Conservation (phyloP, 2,888 invertebrate species). For the Nemurella pictetii region DNA sequence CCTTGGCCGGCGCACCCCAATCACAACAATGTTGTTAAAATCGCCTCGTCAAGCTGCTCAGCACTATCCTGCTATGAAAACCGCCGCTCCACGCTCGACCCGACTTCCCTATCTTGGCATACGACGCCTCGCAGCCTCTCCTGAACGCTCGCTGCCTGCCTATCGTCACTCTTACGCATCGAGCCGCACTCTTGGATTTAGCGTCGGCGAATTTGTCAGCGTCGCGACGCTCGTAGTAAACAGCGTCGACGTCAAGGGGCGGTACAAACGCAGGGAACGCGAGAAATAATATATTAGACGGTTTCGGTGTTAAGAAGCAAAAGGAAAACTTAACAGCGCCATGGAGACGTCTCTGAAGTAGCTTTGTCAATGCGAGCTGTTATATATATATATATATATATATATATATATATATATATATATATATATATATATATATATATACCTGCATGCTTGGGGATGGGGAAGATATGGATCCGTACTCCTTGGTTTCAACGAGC, state of each 20-base stretch:
- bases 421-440: too few relatives aligned
- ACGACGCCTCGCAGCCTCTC: too few relatives aligned
- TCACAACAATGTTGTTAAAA: conserved; percentile 15
- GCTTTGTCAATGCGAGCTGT: neutral
- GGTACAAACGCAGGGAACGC: neutral
- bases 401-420: too few relatives aligned
- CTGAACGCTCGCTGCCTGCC: neutral
- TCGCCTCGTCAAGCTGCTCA: neutral
- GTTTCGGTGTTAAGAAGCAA: neutral
- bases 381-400: too few relatives aligned
- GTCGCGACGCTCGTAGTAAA: neutral
- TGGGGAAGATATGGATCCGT: too few relatives aligned
- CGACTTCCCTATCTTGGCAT: neutral
- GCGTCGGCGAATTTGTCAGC: neutral
- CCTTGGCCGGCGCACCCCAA: neutral
- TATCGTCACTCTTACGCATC: neutral
- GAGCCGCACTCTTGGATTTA: neutral
- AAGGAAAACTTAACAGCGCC: neutral
- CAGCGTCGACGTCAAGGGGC: neutral
- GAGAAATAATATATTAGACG: neutral
- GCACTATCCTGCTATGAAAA: neutral
- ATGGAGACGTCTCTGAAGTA: neutral
- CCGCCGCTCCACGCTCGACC: neutral
- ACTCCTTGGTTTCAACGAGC: too few relatives aligned
- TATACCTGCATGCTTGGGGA: too few relatives aligned